phyloP scores from a whole-genome alignment of 2,113 vertebrate species.

The Hyla sarda region DNA sequence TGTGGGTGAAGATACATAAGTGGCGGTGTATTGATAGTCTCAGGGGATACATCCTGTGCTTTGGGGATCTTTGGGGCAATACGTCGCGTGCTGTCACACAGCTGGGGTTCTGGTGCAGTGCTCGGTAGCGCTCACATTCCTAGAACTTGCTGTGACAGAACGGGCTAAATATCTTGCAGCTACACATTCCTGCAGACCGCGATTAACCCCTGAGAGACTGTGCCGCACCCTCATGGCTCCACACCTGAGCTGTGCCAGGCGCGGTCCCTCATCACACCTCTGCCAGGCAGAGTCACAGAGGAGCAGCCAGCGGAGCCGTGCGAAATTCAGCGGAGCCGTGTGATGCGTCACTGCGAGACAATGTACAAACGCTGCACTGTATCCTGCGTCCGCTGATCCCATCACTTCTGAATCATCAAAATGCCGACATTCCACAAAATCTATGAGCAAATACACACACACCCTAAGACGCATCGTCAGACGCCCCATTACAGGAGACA shows the following conservation, averaged over 20 bases:
- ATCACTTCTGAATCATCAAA: not conserved
- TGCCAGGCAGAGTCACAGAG: not conserved
- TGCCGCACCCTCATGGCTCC: not conserved
- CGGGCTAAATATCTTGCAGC: conserved; percentile 43
- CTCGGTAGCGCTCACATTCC: conserved; percentile 31
- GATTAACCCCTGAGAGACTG: conserved; percentile 31
- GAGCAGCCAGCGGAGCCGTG: not conserved
- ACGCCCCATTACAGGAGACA: not conserved
- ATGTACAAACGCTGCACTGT: not conserved
- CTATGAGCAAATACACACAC: not conserved
- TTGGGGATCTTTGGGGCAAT: not conserved
- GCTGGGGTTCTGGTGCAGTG: not conserved
- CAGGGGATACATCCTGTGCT: not conserved
- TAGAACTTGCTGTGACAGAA: conserved; percentile 52
- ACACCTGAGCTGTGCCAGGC: not conserved
- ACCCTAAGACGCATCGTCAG: not conserved
- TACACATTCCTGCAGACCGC: conserved; percentile 46
- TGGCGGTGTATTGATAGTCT: not conserved
- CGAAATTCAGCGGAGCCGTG: not conserved
- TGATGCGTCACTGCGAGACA: not conserved
- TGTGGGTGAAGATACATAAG: no score
- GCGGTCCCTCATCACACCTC: not conserved
- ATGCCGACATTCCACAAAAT: not conserved
- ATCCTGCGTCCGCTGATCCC: no score
- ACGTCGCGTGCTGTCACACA: not conserved